Conservation (phyloP, 2,113 vertebrate species). For the Psammodynastes pulverulentus region DNA sequence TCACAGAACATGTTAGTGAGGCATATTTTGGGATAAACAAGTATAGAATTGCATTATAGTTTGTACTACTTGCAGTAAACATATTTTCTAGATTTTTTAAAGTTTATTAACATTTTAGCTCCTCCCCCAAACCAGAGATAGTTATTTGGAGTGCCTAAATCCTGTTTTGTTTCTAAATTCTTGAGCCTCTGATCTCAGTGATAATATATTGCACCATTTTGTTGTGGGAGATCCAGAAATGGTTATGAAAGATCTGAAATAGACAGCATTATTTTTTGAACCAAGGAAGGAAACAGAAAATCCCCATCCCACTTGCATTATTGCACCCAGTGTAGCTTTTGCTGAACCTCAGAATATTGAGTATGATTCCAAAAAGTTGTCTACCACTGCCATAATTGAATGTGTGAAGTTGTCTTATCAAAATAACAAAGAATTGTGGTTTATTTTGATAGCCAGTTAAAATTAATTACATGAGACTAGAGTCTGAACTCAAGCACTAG, state of each 20-base stretch:
- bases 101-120: neutral
- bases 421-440: neutral
- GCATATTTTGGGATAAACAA: neutral
- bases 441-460: neutral
- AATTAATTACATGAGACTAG: neutral
- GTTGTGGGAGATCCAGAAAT: neutral
- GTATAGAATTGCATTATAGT: neutral
- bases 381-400: neutral
- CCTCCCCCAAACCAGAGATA: neutral
- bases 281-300: neutral
- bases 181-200: neutral
- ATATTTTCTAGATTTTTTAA: neutral
- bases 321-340: neutral
- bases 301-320: neutral
- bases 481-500: neutral
- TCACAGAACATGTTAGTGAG: neutral
- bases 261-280: neutral
- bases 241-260: neutral
- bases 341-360: neutral
- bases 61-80: neutral
- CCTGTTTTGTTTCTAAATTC: neutral
- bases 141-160: neutral
- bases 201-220: neutral
- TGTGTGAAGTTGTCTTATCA: neutral
- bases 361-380: neutral